These are phyloP conservation scores for Andrena praecox DNA, from an alignment of 2,888 invertebrate species.

Conservation along the genomic window DNA sequence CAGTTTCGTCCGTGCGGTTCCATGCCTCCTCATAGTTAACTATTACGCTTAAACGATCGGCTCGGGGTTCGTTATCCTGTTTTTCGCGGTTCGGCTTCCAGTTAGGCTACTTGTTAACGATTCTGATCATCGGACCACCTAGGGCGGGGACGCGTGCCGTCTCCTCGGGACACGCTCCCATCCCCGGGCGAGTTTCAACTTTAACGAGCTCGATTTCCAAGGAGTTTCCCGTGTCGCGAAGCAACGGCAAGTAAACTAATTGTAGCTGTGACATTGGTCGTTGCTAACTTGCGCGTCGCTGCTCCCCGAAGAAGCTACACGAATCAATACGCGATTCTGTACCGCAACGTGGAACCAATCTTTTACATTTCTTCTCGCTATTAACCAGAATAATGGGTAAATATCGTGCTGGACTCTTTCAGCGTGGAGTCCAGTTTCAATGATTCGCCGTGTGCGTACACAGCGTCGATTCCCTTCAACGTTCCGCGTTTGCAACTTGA, in stretches of 20 bases:
- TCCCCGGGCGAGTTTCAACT: constrained; percentile 70
- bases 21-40: constrained; percentile 59
- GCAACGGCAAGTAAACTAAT: constrained; percentile 35
- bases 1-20: constrained; percentile 60
- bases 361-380: too few species aligned
- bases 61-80: constrained; percentile 66
- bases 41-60: constrained; percentile 68
- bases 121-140: constrained; percentile 77
- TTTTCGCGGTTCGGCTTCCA: constrained; percentile 71
- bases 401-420: too few species aligned
- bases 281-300: neutral
- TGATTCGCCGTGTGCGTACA: too few species aligned
- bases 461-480: too few species aligned
- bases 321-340: too few species aligned
- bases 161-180: constrained; percentile 52
- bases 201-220: constrained; percentile 74
- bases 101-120: constrained; percentile 81
- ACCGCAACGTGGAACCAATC: too few species aligned
- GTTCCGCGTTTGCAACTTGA: neutral
- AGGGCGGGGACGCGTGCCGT: constrained; percentile 76
- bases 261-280: constrained; percentile 24
- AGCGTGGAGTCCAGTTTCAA: too few species aligned
- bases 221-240: constrained; percentile 34
- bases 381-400: too few species aligned
- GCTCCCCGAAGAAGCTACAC: too few species aligned